Evolutionary conservation across 2,113 vertebrate species (phyloP), one percentile per base, ranked within the genome.

Genomic region (Panthera uncia): DNA sequence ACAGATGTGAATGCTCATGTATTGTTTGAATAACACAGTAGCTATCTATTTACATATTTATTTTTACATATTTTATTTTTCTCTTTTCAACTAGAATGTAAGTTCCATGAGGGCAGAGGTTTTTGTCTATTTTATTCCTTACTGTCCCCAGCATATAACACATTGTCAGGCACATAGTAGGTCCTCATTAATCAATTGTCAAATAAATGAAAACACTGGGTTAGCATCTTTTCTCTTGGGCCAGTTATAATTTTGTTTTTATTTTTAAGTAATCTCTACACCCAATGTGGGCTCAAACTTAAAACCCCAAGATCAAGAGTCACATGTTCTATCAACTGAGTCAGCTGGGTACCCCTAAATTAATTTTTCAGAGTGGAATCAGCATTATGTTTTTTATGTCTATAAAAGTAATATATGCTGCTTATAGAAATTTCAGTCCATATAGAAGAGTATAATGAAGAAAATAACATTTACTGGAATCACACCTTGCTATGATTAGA

Each of bases 161-260:
- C n/a, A 78, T 6, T 87, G 25, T 93, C 16, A 93, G 61, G 33
- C 29, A 86, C 15, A n/a, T 57, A 66, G 45, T 89, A 86, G 13
- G 52, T 31, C 41, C 55, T 91, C 29, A 68, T 85, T 91, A 93
- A 94, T 48, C 12, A 74, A 7, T 57, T 95, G 21, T 78, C 84
- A 92, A 79, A 52, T 83, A 93, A 66, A 61, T n/a, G 31, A 86
- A 95, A 79, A 83, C 38, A 80, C 12, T 92, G 48, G 3, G 11
- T 83, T 88, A 71, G 31, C 38, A 91, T 50, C 21, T 74, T 96
- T 95, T 95, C 18, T 91, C 71, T 94, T 96, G 48, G 31, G n/a
- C 23, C 31, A 63, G 16, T 88, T 96, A 29, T 73, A 78, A 78
- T 73, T 71, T 76, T 93, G 16, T 45, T 95, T 86, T 93, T 57